Evolutionary conservation across 2,797 vertebrate genomes (phyloP).

Genomic region (Podarcis lilfordi): DNA sequence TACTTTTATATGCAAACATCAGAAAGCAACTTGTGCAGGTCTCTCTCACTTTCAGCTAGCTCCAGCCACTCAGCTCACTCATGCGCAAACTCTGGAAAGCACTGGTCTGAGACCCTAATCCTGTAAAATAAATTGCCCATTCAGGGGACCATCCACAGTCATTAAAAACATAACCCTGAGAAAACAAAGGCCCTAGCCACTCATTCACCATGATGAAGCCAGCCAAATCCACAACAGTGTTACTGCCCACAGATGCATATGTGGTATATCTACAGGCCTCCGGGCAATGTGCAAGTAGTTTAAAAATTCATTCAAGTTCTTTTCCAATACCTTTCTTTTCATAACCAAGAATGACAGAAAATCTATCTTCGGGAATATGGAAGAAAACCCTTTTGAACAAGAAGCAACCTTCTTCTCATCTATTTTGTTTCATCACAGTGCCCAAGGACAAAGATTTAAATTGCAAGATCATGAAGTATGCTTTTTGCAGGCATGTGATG

Average conservation of each 20-base stretch:
- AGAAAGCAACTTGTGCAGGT: not conserved
- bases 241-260: not conserved
- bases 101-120: not conserved
- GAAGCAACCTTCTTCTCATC: not conserved
- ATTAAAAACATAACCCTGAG: not conserved
- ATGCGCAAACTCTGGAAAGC: not conserved
- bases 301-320: slow-evolving; percentile 8
- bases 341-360: slow-evolving; percentile 39
- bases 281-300: not conserved
- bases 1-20: not conserved
- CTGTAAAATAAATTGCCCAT: not conserved
- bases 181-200: not conserved
- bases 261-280: not conserved
- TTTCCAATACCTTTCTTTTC: slow-evolving; percentile 18
- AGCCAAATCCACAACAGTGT: not conserved
- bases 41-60: slow-evolving; percentile 1
- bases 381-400: slow-evolving; percentile 6
- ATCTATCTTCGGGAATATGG: not conserved
- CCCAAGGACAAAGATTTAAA: slow-evolving; percentile 23
- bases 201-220: slow-evolving; percentile 1
- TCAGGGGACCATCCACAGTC: not conserved
- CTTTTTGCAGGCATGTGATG: slow-evolving; percentile 7
- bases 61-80: slow-evolving; percentile 2
- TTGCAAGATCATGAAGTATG: slow-evolving; percentile 18
- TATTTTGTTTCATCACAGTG: slow-evolving; percentile 14